Base-by-base conservation (phyloP, 2,888 invertebrate species). In the Orthonevra nobilis region DNA sequence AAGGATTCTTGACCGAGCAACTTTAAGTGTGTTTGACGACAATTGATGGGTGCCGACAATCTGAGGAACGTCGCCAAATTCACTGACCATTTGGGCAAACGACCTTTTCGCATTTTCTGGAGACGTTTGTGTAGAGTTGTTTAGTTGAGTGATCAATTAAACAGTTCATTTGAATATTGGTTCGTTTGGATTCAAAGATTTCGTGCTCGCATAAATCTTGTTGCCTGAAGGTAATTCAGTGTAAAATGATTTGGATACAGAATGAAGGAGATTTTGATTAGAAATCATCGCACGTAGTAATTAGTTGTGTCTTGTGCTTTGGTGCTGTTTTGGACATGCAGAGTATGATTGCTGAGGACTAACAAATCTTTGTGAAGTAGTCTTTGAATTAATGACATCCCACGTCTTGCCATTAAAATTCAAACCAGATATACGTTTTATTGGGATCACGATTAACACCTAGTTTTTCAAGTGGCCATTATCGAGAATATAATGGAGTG, bases 111-210 rank as follows among this genome's bases (percentile, higher is more conserved):
- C 48, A 48, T 15, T 14, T 20, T 36, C 34, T 32, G 14, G n/a
- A 26, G 15, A 15, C 30, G 15, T 61, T 68, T 52, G 42, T 63
- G 48, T 44, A 50, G 15, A 36, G 61, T 61, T 63, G 56, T 69
- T 69, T 48, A 56, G 44, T 50, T 52, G 48, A 75, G 58, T 58
- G 68, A 42, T 61, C 74, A 61, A 50, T 74, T 61, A 69, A 40
- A 74, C 34, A 44, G 44, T 74, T 74, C 52, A 66, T 66, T 66
- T 66, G 54, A 63, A 63, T 61, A 46, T 73, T 73, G 58, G 64
- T 46, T 72, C 58, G 48, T 73, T 73, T 58, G 58, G 58, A 58
- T 58, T 66, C 34, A 40, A 10, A 58, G 48, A 56, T 38, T 6
- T 12, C 36, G 15, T 50, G 32, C 30, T 26, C 44, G 50, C 48